These are phyloP conservation scores for Caracal caracal DNA, from an alignment of 2,113 vertebrate species.

Conservation along the genomic window DNA sequence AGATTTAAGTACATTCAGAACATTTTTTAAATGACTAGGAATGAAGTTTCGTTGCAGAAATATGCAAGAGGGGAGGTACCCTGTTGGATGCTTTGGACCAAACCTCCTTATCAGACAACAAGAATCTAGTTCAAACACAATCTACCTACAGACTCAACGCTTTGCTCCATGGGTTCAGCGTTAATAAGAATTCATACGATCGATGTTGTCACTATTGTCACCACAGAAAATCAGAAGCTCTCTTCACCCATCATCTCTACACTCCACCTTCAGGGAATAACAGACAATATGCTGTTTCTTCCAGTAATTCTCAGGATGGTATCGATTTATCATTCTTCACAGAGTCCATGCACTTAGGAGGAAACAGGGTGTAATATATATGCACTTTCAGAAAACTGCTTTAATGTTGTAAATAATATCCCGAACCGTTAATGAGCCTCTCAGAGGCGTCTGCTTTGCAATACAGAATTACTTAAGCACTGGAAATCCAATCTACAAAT, in stretches of 20 bases:
- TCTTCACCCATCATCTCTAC: neutral
- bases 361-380: conserved; percentile 57
- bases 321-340: conserved; percentile 63
- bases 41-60: neutral
- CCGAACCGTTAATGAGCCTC: conserved; percentile 64
- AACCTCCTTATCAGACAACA: neutral
- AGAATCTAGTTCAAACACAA: neutral
- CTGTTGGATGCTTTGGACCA: neutral
- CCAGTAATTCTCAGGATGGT: conserved; percentile 53
- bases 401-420: conserved; percentile 68
- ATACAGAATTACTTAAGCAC: conserved; percentile 59
- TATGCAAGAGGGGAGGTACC: neutral
- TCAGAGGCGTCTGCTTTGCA: conserved; percentile 32
- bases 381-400: conserved; percentile 70
- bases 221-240: neutral
- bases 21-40: neutral
- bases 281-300: neutral
- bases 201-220: neutral
- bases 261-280: neutral
- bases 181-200: neutral
- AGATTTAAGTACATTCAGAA: neutral
- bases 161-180: neutral
- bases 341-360: conserved; percentile 61
- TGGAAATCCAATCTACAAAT: conserved; percentile 65
- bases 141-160: neutral